phyloP scores from a whole-genome alignment of 2,888 invertebrate genomes.

The Ptychoptera albimana region DNA sequence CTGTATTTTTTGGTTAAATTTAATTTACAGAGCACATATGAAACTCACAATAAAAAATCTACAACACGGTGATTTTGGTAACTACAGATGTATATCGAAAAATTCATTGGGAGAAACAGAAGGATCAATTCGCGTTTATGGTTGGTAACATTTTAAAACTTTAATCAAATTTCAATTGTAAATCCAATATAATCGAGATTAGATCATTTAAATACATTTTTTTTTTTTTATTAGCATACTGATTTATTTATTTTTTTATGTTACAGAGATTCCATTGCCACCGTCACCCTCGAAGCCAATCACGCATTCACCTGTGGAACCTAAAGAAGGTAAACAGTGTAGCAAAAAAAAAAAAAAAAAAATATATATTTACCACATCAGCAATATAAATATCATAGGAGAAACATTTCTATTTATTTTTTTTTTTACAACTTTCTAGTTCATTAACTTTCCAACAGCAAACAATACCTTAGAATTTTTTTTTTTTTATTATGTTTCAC shows the following conservation, averaged over 20 bases:
- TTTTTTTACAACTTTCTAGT: background rate
- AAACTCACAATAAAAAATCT: conserved; percentile 73
- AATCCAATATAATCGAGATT: no score
- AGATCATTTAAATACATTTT: no score
- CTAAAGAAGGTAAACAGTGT: conserved; percentile 26
- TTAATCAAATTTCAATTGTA: background rate
- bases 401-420: background rate
- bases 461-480: background rate
- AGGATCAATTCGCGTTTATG: conserved; percentile 80
- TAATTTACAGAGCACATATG: conserved; percentile 74
- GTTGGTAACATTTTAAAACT: conserved; percentile 34
- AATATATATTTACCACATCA: no score
- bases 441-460: background rate
- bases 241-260: conserved; percentile 10
- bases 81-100: conserved; percentile 85
- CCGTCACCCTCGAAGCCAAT: conserved; percentile 65
- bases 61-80: conserved; percentile 72
- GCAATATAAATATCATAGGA: no score
- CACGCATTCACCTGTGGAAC: conserved; percentile 28
- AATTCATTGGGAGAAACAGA: conserved; percentile 88
- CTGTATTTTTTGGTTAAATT: no score
- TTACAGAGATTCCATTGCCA: conserved; percentile 72
- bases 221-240: conserved; percentile 10
- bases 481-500: background rate
- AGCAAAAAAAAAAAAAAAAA: no score